Evolutionary conservation across 2,113 vertebrate genomes (phyloP).

Genomic region (Nanorana parkeri): DNA sequence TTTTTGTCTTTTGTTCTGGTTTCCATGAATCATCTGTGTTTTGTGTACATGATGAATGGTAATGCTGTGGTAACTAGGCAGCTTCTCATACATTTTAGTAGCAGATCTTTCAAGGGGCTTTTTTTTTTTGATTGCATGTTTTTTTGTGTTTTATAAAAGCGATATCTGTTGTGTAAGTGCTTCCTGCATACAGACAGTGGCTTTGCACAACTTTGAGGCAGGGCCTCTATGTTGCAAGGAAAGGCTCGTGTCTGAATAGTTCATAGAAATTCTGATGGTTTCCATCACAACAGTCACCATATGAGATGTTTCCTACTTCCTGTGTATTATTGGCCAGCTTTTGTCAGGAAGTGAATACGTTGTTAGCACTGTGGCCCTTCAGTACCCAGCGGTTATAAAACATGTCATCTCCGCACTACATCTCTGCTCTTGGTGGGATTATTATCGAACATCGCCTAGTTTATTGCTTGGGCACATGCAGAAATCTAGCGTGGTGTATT

Average conservation of each 20-base stretch:
- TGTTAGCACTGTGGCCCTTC: neutral
- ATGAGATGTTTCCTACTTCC: neutral
- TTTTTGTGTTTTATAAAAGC: neutral
- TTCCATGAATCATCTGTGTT: neutral
- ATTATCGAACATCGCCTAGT: too few relatives aligned
- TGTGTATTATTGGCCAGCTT: neutral
- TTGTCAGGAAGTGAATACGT: neutral
- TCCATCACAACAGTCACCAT: neutral
- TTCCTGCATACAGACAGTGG: neutral
- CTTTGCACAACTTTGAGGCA: neutral
- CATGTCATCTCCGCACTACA: too few relatives aligned
- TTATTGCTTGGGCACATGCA: too few relatives aligned
- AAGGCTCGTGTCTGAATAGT: neutral
- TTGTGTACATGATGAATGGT: neutral
- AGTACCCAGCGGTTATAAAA: neutral
- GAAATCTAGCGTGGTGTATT: too few relatives aligned
- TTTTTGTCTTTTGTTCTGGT: too few relatives aligned
- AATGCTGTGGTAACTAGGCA: too few relatives aligned
- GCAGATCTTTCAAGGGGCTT: neutral
- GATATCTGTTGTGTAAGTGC: neutral
- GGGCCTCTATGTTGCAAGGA: constrained; percentile 3
- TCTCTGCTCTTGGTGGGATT: too few relatives aligned
- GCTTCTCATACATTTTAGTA: too few relatives aligned
- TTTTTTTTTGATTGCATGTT: neutral
- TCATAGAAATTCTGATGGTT: constrained; percentile 6